Evolutionary conservation across 2,797 vertebrate species (phyloP).

Genomic region (Hephaestus fuliginosus): DNA sequence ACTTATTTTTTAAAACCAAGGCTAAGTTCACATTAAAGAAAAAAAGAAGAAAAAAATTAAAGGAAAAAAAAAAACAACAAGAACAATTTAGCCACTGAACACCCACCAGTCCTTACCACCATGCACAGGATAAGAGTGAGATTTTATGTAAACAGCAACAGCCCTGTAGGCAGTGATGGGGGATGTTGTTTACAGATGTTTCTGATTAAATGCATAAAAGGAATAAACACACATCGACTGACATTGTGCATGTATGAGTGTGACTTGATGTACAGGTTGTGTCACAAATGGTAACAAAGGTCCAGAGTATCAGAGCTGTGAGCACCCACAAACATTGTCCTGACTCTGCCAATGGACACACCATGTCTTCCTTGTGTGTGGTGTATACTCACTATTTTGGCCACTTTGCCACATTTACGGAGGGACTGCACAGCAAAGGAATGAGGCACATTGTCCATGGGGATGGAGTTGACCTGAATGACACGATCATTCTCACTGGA

Average conservation of each 20-base stretch:
- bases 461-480: constrained; percentile 91
- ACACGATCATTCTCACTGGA: constrained; percentile 94
- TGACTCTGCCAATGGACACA: background rate
- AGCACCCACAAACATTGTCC: background rate
- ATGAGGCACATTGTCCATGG: constrained; percentile 95
- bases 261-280: background rate
- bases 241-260: background rate
- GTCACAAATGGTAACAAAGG: background rate
- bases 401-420: constrained; percentile 95
- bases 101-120: background rate
- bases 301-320: background rate
- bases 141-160: background rate
- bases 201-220: background rate
- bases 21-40: background rate
- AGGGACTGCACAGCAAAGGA: constrained; percentile 96
- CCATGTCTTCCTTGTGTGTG: background rate
- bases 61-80: too few species aligned
- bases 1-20: background rate
- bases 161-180: background rate
- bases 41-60: background rate
- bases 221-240: background rate
- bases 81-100: too few species aligned
- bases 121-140: background rate
- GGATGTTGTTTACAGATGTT: background rate
- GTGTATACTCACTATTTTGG: constrained; percentile 91